These are phyloP conservation scores for Thomomys bottae DNA, from an alignment of 2,113 vertebrate genomes.

Conservation along the genomic window DNA sequence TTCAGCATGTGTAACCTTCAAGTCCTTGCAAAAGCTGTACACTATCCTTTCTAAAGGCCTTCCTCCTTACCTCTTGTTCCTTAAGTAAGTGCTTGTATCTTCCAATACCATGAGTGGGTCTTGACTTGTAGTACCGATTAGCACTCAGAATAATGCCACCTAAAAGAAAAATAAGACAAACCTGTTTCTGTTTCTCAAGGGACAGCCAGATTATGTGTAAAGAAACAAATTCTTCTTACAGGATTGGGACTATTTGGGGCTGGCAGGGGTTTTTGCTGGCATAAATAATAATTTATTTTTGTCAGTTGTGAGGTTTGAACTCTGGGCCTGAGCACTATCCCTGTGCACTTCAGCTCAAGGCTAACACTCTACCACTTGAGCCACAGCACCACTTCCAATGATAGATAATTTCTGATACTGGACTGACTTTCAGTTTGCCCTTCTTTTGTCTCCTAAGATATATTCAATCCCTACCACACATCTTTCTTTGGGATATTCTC, in stretches of 20 bases:
- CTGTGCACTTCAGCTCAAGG: no score
- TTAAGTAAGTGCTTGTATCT: slow-evolving; percentile 89
- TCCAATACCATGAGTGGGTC: slow-evolving; percentile 92
- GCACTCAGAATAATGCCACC: slow-evolving; percentile 73
- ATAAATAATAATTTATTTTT: slow-evolving; percentile 49
- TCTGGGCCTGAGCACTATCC: no score
- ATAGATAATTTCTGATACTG: slow-evolving; percentile 27
- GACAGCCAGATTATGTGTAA: not conserved
- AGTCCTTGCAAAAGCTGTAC: slow-evolving; percentile 30
- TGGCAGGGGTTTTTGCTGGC: not conserved
- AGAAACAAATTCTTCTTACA: not conserved
- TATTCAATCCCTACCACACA: not conserved
- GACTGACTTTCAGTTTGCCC: not conserved
- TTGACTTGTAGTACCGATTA: slow-evolving; percentile 86
- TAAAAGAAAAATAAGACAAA: slow-evolving; percentile 73
- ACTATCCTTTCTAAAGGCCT: not conserved
- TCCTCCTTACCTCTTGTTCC: slow-evolving; percentile 84
- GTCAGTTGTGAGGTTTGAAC: no score
- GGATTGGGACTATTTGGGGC: not conserved
- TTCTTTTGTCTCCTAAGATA: slow-evolving; percentile 31
- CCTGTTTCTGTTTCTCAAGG: not conserved
- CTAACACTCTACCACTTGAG: no score
- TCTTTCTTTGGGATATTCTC: slow-evolving; percentile 42
- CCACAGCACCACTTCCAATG: no score
- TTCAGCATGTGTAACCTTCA: not conserved